A percentile compares a stretch with the other conserved stretches of the same genome.
Conservation (phyloP, 2,113 vertebrate species). For the Nicator chloris region DNA sequence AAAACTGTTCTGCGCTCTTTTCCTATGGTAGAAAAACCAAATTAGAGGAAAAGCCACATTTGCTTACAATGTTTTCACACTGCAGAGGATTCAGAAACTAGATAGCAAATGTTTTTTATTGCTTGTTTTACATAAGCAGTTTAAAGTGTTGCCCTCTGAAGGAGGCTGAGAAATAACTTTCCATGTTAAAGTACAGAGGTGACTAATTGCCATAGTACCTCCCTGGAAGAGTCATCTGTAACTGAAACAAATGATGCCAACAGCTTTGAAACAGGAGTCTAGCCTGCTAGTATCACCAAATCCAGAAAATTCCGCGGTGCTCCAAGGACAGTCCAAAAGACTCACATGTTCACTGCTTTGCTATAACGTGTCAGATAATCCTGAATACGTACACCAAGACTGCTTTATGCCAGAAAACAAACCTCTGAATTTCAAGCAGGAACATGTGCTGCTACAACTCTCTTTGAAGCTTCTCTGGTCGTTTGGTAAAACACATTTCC, state of each 20-base stretch:
- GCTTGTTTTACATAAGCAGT: not conserved
- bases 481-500: not conserved
- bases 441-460: not conserved
- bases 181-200: not conserved
- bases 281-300: not conserved
- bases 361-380: not conserved
- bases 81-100: not conserved
- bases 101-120: not conserved
- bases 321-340: not conserved
- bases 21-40: not conserved
- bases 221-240: not conserved
- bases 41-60: not conserved
- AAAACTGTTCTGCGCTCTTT: not conserved
- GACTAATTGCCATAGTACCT: not conserved
- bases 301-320: not conserved
- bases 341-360: not conserved
- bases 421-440: not conserved
- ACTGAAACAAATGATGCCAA: not conserved
- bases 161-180: not conserved
- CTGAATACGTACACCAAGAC: not conserved
- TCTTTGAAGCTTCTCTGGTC: not conserved
- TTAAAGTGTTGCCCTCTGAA: not conserved
- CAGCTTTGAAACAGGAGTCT: not conserved
- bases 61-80: not conserved
- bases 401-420: not conserved